Base-by-base conservation (phyloP, 2,113 vertebrate species). In the Engystomops pustulosus region DNA sequence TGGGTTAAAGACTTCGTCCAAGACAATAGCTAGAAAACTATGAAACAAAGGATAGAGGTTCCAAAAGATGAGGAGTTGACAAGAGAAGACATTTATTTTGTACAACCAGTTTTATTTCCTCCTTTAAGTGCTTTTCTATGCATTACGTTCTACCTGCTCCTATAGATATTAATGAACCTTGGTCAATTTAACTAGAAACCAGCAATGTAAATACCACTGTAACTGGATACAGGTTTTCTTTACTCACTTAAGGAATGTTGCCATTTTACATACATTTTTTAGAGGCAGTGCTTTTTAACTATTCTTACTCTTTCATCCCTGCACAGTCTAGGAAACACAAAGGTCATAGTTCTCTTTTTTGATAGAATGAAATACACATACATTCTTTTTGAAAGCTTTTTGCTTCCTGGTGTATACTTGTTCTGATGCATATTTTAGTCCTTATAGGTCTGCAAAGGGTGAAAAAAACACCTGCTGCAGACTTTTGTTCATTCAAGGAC, bases 381-480 rank as follows among this genome's bases (percentile, higher is more conserved):
- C n/a, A 18, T 30, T 76, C 6, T 76, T 11, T 2, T 53, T 76
- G 27, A 76, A 76, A 53, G 47, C 27, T 76, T 53, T 76, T 32
- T 32, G 17, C 17, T 32, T 53, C 30, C 18, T 51, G 20, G 18
- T 75, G 27, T 34, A 20, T 45, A 0, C 45, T 76, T 51, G 70
- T 20, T 20, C 72, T 34, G 17, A 34, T 74, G 25, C 27, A 51
- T 53, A 32, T 76, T 9, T 10, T 34, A 76, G 72, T 36, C 30
- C 9, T n/a, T 53, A 34, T 76, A 76, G 45, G 3, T 75, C 44
- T 23, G 45, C 27, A n/a, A n/a, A 75, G 27, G 72, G 47, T 51
- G 30, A 76, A 76, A 49, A 18, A 27, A 74, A 51, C 47, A 76
- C 72, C 30, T 53, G 45, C 72, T 76, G 27, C 27, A n/a, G 9